Evolutionary conservation across 2,113 vertebrate species (phyloP), one percentile per base, ranked within the genome.

Genomic region (Vidua macroura): DNA sequence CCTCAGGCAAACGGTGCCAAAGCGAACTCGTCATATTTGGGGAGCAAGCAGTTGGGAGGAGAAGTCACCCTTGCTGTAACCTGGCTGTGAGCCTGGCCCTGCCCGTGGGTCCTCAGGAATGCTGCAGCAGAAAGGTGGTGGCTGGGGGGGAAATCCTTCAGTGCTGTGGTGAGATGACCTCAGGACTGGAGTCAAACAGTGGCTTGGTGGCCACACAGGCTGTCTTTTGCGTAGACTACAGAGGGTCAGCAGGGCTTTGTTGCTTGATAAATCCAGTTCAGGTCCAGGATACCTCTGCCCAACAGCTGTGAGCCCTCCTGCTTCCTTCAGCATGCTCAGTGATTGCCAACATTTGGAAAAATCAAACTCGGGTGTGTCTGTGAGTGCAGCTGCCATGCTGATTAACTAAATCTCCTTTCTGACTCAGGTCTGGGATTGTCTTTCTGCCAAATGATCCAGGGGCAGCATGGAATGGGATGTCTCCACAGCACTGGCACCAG

Each of bases 21-120:
- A 72, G 23, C 0, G 0, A 70, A 19, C 30, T 43, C 2, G 0
- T 27, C 0, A 0, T 39, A 8, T 79, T 10, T 72, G 33, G 14
- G 62, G 49, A 69, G 60, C 13, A 31, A 77, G 55, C 6, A 58
- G 55, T 2, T 27, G 59, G 66, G 66, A 37, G 2, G 1, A 49
- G 30, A 70, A 58, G 16, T n/a, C 5, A 1, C 13, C n/a, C 58
- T 41, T 31, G 8, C 0, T 1, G 53, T 55, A 31, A 53, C 21
- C 75, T 55, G 83, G 41, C 55, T 49, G 51, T n/a, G 28, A 81
- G n/a, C 68, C 76, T 44, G 41, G 37, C 41, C 63, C 23, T 89
- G 37, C 53, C 56, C 6, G 0, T 20, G 52, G 24, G 6, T 22
- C 5, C 18, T 52, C 20, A 17, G 33, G 43, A 33, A 17, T 17